Base-by-base conservation (phyloP, 2,888 invertebrate genomes). In the Himalopsyche tibetana region DNA sequence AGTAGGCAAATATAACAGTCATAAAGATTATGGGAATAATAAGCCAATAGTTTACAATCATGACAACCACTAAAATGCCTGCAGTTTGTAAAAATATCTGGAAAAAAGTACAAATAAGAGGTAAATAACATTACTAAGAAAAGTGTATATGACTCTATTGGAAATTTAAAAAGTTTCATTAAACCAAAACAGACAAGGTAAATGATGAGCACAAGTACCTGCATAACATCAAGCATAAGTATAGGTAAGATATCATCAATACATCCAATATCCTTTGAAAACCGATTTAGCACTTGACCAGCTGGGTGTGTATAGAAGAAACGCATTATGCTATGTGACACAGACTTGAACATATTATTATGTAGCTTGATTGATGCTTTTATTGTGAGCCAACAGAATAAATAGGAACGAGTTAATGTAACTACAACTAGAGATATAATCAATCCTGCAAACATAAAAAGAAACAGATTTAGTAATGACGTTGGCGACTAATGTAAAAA, bases 281-380 rank as follows among this genome's bases (percentile, higher is more conserved):
- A 97, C 84, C 97, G 92, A 91, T 97, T 97, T 83, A 97, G 93
- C 89, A 97, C 96, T 38, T 96, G 94, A 55, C 97, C 97, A 17
- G 96, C 95, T 0, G 97, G 96, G 91, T 97, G 97, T 5, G 94
- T 95, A 90, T 97, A 96, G 91, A 98, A 98, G 92, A 98, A 98
- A 38, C 94, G 92, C 94, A 97, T 96, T 0, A 96, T 96, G 0
- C 96, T 95, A 88, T 95, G 93, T 9, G 97, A 91, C 42, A 98
- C 93, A 89, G 95, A 94, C 36, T 94, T 92, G 91, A 98, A 97
- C 96, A 98, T 97, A 42, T 91, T 92, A 89, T 96, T 95, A 91
- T 98, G 98, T 0, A 98, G 92, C 83, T 92, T 94, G 88, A 94
- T 94, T 0, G 97, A 96, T 28, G 97, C 95, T 63, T 94, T 94